phyloP scores from a whole-genome alignment of 2,113 vertebrate genomes.

The Noctilio leporinus region DNA sequence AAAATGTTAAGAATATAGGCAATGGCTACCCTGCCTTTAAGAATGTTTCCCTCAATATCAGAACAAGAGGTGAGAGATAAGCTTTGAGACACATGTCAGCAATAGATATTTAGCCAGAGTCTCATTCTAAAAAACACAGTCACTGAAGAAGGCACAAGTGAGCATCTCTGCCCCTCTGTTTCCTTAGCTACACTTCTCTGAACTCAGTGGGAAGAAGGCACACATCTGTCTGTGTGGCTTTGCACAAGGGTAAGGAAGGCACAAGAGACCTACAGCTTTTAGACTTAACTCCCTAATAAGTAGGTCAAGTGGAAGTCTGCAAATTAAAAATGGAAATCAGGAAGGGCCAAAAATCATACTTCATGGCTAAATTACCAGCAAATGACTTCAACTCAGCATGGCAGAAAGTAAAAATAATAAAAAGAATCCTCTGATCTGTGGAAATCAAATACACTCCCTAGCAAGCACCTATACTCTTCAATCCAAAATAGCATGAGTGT shows the following conservation, averaged over 20 bases:
- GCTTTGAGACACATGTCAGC: background rate
- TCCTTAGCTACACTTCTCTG: background rate
- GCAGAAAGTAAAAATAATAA: background rate
- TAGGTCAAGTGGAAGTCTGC: conserved; percentile 5
- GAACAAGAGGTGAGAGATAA: background rate
- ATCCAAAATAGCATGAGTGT: background rate
- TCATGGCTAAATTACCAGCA: background rate
- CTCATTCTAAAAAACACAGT: background rate
- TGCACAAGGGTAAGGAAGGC: background rate
- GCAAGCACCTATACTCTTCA: background rate
- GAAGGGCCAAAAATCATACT: conserved; percentile 18
- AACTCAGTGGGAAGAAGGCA: background rate
- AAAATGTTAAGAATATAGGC: background rate
- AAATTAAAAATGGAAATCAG: conserved; percentile 35
- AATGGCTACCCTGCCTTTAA: background rate
- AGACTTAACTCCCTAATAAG: background rate
- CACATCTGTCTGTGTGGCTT: background rate
- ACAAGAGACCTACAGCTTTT: background rate
- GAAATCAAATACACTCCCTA: conserved; percentile 24
- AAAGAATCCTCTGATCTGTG: background rate
- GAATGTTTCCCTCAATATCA: background rate
- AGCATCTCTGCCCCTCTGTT: background rate
- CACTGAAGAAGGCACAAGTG: background rate
- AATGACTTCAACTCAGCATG: background rate
- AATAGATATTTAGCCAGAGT: background rate